phyloP scores from a whole-genome alignment of 53 echinoderm and acorn worm species.

The Temnopleurus reevesii region DNA sequence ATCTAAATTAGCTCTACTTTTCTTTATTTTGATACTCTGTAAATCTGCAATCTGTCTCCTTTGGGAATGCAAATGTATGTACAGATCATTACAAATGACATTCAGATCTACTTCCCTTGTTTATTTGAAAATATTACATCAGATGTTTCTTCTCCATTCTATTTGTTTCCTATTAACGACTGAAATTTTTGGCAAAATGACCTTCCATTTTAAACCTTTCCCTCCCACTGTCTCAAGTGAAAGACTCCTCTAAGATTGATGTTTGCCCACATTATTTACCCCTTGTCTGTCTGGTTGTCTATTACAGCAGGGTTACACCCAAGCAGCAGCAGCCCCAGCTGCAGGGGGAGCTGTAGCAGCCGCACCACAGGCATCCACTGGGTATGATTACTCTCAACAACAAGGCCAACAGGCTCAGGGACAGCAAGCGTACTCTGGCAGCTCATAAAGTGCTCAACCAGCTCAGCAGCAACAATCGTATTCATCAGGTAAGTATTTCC shows the following conservation, averaged over 20 bases:
- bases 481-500: not conserved
- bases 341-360: not conserved
- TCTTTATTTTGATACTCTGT: too few relatives aligned
- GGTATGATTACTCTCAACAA: conserved; percentile 44
- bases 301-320: conserved; percentile 19
- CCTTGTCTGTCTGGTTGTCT: too few relatives aligned
- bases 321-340: conserved; percentile 18
- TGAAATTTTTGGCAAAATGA: too few relatives aligned
- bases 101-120: too few relatives aligned
- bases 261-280: too few relatives aligned
- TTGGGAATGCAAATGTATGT: too few relatives aligned
- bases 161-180: not conserved
- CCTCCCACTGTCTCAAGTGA: not conserved
- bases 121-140: too few relatives aligned
- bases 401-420: not conserved
- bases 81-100: too few relatives aligned
- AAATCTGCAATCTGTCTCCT: too few relatives aligned
- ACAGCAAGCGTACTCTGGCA: conserved; percentile 14
- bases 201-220: too few relatives aligned
- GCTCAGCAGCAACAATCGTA: conserved; percentile 12
- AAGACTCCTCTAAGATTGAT: too few relatives aligned
- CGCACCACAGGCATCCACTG: conserved; percentile 43
- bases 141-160: not conserved
- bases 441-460: not conserved
- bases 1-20: too few relatives aligned